Evolutionary conservation across 2,888 invertebrate species (phyloP).

Genomic region (Odontocerum albicorne): DNA sequence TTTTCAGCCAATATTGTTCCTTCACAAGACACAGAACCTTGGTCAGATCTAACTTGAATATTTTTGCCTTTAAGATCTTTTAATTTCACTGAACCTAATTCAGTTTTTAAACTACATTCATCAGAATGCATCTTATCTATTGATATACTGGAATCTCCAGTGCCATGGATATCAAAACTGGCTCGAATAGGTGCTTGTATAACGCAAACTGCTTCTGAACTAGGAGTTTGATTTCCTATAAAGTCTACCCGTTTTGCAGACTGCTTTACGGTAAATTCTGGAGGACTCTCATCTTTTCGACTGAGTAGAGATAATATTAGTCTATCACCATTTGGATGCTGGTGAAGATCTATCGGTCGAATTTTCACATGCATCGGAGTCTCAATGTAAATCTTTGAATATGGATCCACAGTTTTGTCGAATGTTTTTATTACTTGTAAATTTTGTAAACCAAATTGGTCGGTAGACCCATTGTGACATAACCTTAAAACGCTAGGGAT

Average conservation of each 20-base stretch:
- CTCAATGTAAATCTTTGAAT: constrained; percentile 54
- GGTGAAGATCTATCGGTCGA: constrained; percentile 53
- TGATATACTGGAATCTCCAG: constrained; percentile 45
- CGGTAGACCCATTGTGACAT: constrained; percentile 40
- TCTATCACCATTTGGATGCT: constrained; percentile 51
- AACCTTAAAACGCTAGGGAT: constrained; percentile 47
- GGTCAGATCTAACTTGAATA: constrained; percentile 46
- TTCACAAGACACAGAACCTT: constrained; percentile 47
- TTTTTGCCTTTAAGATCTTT: constrained; percentile 42
- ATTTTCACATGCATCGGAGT: constrained; percentile 57
- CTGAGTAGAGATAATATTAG: constrained; percentile 53
- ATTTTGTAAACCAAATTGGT: constrained; percentile 45
- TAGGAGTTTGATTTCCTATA: constrained; percentile 45
- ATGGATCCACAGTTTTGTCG: constrained; percentile 53
- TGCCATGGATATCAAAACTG: constrained; percentile 33
- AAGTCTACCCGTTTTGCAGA: constrained; percentile 53
- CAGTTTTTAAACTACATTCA: constrained; percentile 52
- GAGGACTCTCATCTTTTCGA: constrained; percentile 14
- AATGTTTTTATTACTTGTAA: constrained; percentile 53
- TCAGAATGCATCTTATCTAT: constrained; percentile 51
- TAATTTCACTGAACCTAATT: constrained; percentile 48
- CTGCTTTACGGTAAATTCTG: constrained; percentile 55
- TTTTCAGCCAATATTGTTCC: constrained; percentile 49
- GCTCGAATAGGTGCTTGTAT: constrained; percentile 55
- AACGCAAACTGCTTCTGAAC: constrained; percentile 51